phyloP scores from a whole-genome alignment of 2,888 invertebrate species.

The Trachelus iudaicus region DNA sequence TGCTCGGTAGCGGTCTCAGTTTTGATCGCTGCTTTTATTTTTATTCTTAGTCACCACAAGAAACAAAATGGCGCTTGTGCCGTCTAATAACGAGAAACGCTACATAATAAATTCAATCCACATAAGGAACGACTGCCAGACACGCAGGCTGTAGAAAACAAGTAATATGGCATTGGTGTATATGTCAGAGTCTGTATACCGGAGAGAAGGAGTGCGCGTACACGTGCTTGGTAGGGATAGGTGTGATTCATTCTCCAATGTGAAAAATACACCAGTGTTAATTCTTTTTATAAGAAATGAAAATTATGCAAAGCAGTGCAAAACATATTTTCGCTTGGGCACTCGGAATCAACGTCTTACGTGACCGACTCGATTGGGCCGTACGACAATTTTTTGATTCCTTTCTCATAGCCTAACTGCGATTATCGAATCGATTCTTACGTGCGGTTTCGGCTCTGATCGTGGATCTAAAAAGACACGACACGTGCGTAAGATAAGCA shows the following conservation, averaged over 20 bases:
- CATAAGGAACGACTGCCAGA: background rate
- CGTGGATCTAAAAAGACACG: background rate
- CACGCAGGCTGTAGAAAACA: background rate
- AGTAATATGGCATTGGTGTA: background rate
- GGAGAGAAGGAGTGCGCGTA: background rate
- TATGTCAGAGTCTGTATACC: background rate
- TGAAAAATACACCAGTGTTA: background rate
- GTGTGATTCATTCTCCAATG: background rate
- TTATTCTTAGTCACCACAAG: background rate
- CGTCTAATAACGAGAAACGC: background rate
- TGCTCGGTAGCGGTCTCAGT: background rate
- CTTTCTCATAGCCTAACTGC: background rate
- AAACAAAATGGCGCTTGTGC: background rate
- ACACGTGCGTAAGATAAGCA: background rate
- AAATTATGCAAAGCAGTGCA: background rate
- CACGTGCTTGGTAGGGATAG: background rate
- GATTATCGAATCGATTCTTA: background rate
- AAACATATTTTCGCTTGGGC: background rate
- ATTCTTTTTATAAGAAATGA: background rate
- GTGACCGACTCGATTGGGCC: background rate
- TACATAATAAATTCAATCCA: background rate
- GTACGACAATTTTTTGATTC: background rate
- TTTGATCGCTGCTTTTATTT: background rate
- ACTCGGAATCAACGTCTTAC: background rate
- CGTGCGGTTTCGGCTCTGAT: background rate